phyloP scores from a whole-genome alignment of 2,797 vertebrate genomes.

The Takifugu rubripes region DNA sequence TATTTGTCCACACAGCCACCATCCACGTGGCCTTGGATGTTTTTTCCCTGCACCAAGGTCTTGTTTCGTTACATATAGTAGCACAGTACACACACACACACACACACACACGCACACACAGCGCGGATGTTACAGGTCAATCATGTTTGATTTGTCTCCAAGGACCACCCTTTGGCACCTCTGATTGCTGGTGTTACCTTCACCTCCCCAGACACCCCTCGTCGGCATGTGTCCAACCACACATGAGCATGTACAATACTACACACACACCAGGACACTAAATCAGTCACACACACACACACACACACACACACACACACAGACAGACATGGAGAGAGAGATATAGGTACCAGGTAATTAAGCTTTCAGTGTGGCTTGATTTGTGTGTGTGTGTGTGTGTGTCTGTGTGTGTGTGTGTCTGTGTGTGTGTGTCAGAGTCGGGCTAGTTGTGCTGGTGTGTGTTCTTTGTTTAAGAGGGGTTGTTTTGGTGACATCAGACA shows the following conservation, averaged over 20 bases:
- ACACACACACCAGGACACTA: conserved; percentile 4
- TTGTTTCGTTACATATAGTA: too few relatives aligned
- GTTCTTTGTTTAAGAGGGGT: too few relatives aligned
- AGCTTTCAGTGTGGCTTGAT: too few relatives aligned
- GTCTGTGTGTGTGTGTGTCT: conserved; percentile 4
- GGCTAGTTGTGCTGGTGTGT: conserved; percentile 1
- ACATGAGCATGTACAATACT: conserved; percentile 1
- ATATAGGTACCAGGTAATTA: too few relatives aligned
- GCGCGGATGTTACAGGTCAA: conserved; percentile 63
- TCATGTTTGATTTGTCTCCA: conserved; percentile 68
- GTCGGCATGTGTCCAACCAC: conserved; percentile 3
- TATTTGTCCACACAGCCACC: too few relatives aligned
- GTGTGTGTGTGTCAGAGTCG: conserved; percentile 9
- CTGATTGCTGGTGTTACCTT: conserved; percentile 72
- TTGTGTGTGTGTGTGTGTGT: conserved; percentile 10
- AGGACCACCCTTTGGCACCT: conserved; percentile 64
- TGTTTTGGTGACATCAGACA: too few relatives aligned
- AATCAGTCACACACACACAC: not conserved
- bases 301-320: conserved; percentile 17
- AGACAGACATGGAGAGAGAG: not conserved
- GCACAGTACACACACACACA: too few relatives aligned
- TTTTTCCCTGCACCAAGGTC: too few relatives aligned
- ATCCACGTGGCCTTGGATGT: too few relatives aligned
- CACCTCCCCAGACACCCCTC: conserved; percentile 57
- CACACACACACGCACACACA: conserved; percentile 18